These are phyloP conservation scores for Anoura caudifer DNA, from an alignment of 2,113 vertebrate species.

Conservation along the genomic window DNA sequence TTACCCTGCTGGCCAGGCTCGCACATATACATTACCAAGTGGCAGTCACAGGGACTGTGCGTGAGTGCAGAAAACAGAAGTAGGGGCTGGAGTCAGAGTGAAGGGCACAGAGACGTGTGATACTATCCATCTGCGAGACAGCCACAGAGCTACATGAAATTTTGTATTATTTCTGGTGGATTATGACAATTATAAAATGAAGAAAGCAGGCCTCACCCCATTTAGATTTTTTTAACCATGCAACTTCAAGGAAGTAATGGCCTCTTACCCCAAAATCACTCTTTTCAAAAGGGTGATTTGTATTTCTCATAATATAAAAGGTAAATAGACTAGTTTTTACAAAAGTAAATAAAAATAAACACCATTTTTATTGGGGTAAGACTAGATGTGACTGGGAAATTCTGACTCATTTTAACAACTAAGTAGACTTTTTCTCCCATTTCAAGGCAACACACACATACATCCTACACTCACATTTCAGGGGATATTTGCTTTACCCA, in stretches of 20 bases:
- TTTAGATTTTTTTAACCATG: conserved; percentile 56
- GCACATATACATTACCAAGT: conserved; percentile 81
- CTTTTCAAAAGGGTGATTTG: not conserved
- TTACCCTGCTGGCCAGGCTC: conserved; percentile 72
- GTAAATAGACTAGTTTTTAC: not conserved
- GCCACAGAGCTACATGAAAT: conserved; percentile 83
- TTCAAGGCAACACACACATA: not conserved
- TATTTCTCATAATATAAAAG: not conserved
- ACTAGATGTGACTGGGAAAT: conserved; percentile 9
- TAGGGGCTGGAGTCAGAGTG: not conserved
- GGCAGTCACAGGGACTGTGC: conserved; percentile 78
- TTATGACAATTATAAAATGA: conserved; percentile 83
- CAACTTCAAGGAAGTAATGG: conserved; percentile 78
- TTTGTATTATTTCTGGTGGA: conserved; percentile 87
- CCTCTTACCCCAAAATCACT: conserved; percentile 66
- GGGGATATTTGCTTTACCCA: not conserved
- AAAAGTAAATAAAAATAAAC: conserved; percentile 18
- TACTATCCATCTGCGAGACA: conserved; percentile 86
- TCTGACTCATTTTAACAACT: not conserved
- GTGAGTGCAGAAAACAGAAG: conserved; percentile 71
- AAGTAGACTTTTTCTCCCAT: not conserved
- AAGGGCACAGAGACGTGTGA: conserved; percentile 77
- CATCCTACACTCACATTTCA: not conserved
- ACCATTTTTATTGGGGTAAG: not conserved
- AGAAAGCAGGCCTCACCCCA: conserved; percentile 76